Percentiles rank a stretch among this genome's conserved stretches.
phyloP scores from a whole-genome alignment of 2,888 invertebrate genomes.

The Lasioglossum figueresi region DNA sequence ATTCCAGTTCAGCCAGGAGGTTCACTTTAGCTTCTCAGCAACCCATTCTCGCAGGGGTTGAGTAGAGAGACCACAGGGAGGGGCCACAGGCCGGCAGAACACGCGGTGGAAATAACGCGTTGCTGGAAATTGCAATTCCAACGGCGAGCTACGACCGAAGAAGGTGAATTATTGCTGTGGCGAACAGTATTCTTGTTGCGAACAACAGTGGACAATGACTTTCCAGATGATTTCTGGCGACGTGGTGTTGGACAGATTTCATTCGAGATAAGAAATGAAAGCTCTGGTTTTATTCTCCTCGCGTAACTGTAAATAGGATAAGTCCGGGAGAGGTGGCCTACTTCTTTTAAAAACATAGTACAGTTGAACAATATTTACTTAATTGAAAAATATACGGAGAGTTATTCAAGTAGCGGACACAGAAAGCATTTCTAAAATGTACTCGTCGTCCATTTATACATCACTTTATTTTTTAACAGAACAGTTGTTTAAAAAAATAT shows the following conservation, averaged over 20 bases:
- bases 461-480: no score
- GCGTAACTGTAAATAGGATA: neutral
- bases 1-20: slow-evolving; percentile 54
- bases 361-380: neutral
- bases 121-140: slow-evolving; percentile 43
- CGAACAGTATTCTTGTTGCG: slow-evolving; percentile 6
- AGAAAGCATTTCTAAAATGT: neutral
- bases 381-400: neutral
- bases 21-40: slow-evolving; percentile 30
- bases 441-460: neutral
- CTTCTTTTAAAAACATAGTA: neutral
- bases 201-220: slow-evolving; percentile 12
- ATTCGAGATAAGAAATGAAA: slow-evolving; percentile 4
- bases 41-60: slow-evolving; percentile 15
- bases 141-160: slow-evolving; percentile 18
- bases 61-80: neutral
- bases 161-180: slow-evolving; percentile 30
- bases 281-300: neutral
- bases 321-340: neutral
- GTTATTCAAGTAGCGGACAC: neutral
- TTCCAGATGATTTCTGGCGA: slow-evolving; percentile 19
- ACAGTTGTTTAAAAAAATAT: no score
- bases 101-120: slow-evolving; percentile 40
- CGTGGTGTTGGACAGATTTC: neutral
- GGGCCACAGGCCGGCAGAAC: neutral